A percentile compares a stretch with the other conserved stretches of the same genome.
These are phyloP conservation scores for Chelon labrosus DNA, from an alignment of 2,797 vertebrate species.

Conservation along the genomic window DNA sequence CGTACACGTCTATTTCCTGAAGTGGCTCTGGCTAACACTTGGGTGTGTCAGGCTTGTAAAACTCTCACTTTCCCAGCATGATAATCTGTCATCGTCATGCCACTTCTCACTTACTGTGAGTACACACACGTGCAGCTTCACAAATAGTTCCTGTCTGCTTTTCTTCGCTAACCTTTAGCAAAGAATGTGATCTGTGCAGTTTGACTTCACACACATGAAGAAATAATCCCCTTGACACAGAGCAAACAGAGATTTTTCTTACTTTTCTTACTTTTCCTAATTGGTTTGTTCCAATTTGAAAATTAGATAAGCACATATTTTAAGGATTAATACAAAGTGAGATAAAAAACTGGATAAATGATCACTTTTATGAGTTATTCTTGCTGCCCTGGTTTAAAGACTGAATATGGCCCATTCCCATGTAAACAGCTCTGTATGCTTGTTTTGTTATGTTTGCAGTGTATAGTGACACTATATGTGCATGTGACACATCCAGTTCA, in stretches of 20 bases:
- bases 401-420: not conserved
- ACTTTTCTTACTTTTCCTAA: not conserved
- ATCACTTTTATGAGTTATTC: not conserved
- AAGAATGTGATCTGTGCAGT: slow-evolving; percentile 70
- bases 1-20: slow-evolving; percentile 2
- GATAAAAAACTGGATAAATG: slow-evolving; percentile 5
- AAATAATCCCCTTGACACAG: slow-evolving; percentile 21
- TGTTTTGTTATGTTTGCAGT: slow-evolving; percentile 14
- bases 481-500: slow-evolving; percentile 26
- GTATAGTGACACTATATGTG: not conserved
- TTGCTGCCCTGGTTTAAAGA: slow-evolving; percentile 13
- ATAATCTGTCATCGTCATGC: slow-evolving; percentile 21
- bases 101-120: slow-evolving; percentile 23
- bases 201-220: not conserved
- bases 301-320: not conserved
- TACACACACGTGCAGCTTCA: slow-evolving; percentile 22
- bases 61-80: slow-evolving; percentile 59
- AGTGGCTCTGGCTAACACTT: not conserved
- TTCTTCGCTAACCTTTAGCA: slow-evolving; percentile 17
- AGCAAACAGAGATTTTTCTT: not conserved
- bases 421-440: not conserved
- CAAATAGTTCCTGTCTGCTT: slow-evolving; percentile 22
- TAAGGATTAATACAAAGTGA: not conserved
- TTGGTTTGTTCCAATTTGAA: not conserved
- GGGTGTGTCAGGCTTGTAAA: slow-evolving; percentile 5